phyloP scores from a whole-genome alignment of 1,140 invertebrate genomes.

The Drosophila nebulosa region DNA sequence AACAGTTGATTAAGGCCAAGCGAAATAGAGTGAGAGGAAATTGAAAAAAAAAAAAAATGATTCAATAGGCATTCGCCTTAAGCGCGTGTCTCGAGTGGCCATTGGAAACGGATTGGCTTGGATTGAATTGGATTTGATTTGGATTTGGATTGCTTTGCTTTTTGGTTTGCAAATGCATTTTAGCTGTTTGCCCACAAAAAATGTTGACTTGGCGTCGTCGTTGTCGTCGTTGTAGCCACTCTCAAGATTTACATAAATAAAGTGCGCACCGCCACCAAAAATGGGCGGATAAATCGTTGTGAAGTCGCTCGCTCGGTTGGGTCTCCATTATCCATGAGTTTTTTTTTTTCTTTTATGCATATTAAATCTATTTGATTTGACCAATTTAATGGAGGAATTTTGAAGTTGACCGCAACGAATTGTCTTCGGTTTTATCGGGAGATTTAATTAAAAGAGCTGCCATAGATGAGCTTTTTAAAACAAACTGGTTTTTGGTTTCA shows the following conservation, averaged over 20 bases:
- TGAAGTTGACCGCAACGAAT: conserved; percentile 68
- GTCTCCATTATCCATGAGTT: background rate
- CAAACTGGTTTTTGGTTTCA: conserved; percentile 35
- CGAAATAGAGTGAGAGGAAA: conserved; percentile 12
- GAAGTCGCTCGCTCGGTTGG: background rate
- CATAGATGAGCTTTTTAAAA: conserved; percentile 18
- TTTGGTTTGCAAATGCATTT: conserved; percentile 62
- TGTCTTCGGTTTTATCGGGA: conserved; percentile 45
- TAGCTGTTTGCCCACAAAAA: conserved; percentile 48
- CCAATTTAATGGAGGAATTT: conserved; percentile 19
- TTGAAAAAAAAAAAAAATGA: conserved; percentile 57
- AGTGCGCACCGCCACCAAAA: conserved; percentile 46
- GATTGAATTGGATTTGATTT: conserved; percentile 35
- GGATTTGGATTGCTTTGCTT: conserved; percentile 38
- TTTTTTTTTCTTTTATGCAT: conserved; percentile 26
- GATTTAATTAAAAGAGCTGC: conserved; percentile 74
- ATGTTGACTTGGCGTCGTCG: conserved; percentile 24
- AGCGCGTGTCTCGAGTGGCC: conserved; percentile 33
- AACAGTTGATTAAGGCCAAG: conserved; percentile 54
- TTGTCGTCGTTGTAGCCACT: conserved; percentile 15
- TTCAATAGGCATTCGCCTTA: conserved; percentile 66
- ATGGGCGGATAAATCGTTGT: conserved; percentile 54
- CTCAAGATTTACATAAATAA: conserved; percentile 71
- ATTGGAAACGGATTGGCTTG: conserved; percentile 20
- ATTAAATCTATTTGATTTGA: conserved; percentile 10